phyloP scores from a whole-genome alignment of 2,113 vertebrate species.

The Pelecanus crispus region DNA sequence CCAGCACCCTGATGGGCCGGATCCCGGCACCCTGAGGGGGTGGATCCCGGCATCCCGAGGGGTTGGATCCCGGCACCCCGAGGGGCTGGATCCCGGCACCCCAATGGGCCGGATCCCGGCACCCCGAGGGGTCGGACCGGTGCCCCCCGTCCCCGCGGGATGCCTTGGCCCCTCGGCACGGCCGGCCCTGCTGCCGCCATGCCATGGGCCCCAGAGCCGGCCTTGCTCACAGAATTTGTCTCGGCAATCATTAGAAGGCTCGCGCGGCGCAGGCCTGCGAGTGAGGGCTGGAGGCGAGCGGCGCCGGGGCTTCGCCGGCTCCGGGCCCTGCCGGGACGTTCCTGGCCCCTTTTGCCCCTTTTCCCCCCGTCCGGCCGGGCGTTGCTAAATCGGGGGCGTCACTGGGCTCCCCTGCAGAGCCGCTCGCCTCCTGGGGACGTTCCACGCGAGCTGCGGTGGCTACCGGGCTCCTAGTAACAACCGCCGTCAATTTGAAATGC shows the following conservation, averaged over 20 bases:
- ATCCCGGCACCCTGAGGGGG: too few species aligned
- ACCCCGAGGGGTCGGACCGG: too few species aligned
- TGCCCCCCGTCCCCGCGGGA: rapidly evolving
- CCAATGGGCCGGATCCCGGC: too few species aligned
- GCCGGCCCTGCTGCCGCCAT: not conserved
- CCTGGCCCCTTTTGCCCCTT: rapidly evolving
- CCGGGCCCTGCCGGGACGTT: not conserved
- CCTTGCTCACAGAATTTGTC: not conserved
- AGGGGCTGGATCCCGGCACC: too few species aligned
- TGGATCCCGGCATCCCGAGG: too few species aligned
- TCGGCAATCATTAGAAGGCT: not conserved
- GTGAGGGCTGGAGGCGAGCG: not conserved
- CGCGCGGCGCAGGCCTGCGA: rapidly evolving
- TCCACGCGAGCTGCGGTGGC: not conserved
- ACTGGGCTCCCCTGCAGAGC: not conserved
- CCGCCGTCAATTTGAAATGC: not conserved
- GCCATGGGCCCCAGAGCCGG: too few species aligned
- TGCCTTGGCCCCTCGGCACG: rapidly evolving
- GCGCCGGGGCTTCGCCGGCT: not conserved
- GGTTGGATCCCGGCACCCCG: too few species aligned
- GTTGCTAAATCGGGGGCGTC: not conserved
- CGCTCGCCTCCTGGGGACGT: rapidly evolving
- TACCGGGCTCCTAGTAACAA: not conserved
- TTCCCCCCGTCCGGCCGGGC: rapidly evolving
- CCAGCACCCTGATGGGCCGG: too few species aligned